A percentile compares a stretch with the other conserved stretches of the same genome.
These are phyloP conservation scores for Ibycter americanus DNA, from an alignment of 2,797 vertebrate genomes.

Conservation along the genomic window DNA sequence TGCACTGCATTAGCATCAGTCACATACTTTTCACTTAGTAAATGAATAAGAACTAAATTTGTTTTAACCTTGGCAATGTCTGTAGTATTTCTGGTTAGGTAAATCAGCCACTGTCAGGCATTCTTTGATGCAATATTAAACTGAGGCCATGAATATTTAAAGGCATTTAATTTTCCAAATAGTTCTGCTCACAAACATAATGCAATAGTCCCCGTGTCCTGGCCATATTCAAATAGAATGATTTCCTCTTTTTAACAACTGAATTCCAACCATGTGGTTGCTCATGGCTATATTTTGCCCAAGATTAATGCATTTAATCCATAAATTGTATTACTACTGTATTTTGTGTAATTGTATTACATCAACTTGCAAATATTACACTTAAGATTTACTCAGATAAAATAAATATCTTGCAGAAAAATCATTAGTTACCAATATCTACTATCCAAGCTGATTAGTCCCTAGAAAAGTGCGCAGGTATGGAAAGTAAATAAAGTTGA, in stretches of 20 bases:
- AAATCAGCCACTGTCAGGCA: background rate
- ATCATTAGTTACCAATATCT: background rate
- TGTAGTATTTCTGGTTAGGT: background rate
- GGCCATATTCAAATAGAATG: background rate
- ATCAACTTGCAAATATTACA: background rate
- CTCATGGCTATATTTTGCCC: background rate
- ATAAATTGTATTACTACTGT: background rate
- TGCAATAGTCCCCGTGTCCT: background rate
- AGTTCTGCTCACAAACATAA: background rate
- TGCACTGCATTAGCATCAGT: background rate
- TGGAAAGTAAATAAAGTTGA: background rate
- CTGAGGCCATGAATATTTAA: slow-evolving; percentile 1
- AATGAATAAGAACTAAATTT: background rate
- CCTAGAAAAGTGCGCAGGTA: background rate
- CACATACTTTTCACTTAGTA: background rate
- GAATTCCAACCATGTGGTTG: background rate
- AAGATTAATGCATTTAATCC: background rate
- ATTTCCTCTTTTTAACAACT: background rate
- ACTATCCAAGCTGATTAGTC: background rate
- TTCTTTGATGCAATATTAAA: background rate
- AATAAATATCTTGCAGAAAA: background rate
- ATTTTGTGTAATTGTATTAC: background rate
- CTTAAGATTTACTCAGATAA: background rate
- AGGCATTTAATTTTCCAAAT: slow-evolving; percentile 4
- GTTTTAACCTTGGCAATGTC: background rate